Evolutionary conservation across 2,888 invertebrate species (phyloP).

Genomic region (Euphydryas editha): DNA sequence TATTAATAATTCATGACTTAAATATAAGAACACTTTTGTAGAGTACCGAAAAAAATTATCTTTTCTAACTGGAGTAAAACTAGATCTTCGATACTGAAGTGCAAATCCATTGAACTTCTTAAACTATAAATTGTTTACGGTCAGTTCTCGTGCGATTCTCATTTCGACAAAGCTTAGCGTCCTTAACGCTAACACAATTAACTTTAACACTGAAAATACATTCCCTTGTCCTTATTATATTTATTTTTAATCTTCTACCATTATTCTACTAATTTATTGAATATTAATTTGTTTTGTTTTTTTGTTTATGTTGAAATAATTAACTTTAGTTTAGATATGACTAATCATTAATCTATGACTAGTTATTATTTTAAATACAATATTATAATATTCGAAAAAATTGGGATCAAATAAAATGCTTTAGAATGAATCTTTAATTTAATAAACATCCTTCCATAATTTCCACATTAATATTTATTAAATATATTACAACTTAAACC

Average conservation of each 20-base stretch:
- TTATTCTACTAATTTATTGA: constrained; percentile 18
- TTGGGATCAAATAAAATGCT: too few species aligned
- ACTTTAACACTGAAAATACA: constrained; percentile 48
- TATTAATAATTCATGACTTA: too few species aligned
- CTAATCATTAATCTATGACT: too few species aligned
- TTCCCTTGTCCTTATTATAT: constrained; percentile 44
- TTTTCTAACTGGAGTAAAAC: background rate
- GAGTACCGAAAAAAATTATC: background rate
- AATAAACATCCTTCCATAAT: too few species aligned
- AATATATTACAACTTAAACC: too few species aligned
- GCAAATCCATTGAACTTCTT: constrained; percentile 9
- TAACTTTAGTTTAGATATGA: background rate
- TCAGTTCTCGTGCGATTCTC: constrained; percentile 33
- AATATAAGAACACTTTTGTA: too few species aligned
- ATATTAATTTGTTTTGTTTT: background rate
- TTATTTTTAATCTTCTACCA: constrained; percentile 44
- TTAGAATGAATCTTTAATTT: too few species aligned
- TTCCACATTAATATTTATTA: too few species aligned
- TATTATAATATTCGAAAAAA: too few species aligned
- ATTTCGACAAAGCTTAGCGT: constrained; percentile 34
- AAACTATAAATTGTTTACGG: constrained; percentile 31
- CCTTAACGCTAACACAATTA: constrained; percentile 47
- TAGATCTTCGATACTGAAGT: background rate
- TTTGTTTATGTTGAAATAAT: background rate
- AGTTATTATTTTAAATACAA: too few species aligned